Evolutionary conservation across 2,113 vertebrate genomes (phyloP).

Genomic region (Nibea albiflora): DNA sequence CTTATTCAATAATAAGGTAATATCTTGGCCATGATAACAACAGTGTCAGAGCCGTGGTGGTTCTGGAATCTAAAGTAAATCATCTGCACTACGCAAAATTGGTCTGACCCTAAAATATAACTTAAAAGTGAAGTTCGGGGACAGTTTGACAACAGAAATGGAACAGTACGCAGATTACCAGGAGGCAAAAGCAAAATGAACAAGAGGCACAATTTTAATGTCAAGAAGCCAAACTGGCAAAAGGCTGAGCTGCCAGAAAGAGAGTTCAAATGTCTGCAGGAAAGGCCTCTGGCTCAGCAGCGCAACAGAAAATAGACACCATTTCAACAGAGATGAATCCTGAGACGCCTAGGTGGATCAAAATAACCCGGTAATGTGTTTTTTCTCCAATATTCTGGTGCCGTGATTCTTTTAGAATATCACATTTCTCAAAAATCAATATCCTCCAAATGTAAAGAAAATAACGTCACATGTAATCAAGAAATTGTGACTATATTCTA

Average conservation of each 20-base stretch:
- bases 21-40: neutral
- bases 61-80: neutral
- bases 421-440: neutral
- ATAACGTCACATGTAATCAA: too few species aligned
- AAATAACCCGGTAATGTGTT: neutral
- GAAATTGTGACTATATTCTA: neutral
- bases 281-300: neutral
- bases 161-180: neutral
- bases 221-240: conserved; percentile 12
- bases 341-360: neutral
- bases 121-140: neutral
- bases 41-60: neutral
- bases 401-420: neutral
- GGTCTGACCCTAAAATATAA: neutral
- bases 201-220: conserved; percentile 10
- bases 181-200: neutral
- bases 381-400: neutral
- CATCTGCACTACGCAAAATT: neutral
- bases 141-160: neutral
- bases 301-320: neutral
- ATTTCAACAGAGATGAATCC: neutral
- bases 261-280: conserved; percentile 12
- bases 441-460: neutral
- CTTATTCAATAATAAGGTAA: neutral
- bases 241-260: conserved; percentile 12